phyloP scores from a whole-genome alignment of 2,888 invertebrate species.

The Drosophila hamatofila region DNA sequence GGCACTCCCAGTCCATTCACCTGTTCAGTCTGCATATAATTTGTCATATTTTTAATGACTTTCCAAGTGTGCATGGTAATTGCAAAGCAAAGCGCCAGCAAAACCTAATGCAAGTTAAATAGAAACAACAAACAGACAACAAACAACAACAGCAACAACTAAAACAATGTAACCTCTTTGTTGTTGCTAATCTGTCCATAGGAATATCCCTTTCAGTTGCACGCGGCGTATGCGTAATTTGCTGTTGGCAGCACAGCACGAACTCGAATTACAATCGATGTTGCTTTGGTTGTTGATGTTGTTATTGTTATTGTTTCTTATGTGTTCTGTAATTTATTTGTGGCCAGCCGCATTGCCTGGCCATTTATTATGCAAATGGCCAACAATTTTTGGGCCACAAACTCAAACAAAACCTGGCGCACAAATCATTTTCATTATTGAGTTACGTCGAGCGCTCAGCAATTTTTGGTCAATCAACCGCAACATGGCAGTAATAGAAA shows the following conservation, averaged over 20 bases:
- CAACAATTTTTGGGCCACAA: slow-evolving; percentile 63
- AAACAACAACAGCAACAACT: slow-evolving; percentile 10
- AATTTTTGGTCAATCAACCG: slow-evolving; percentile 45
- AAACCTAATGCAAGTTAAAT: slow-evolving; percentile 43
- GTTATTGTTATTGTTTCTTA: slow-evolving; percentile 11
- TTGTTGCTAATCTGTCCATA: slow-evolving; percentile 60
- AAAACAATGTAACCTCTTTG: slow-evolving; percentile 34
- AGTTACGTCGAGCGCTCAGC: slow-evolving; percentile 22
- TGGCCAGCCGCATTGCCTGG: slow-evolving; percentile 45
- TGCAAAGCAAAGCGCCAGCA: slow-evolving; percentile 53
- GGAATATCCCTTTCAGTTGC: slow-evolving; percentile 35
- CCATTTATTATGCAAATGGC: slow-evolving; percentile 75
- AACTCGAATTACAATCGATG: slow-evolving; percentile 35
- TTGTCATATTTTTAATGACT: slow-evolving; percentile 81
- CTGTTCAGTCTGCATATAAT: slow-evolving; percentile 58
- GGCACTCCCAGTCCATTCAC: background rate
- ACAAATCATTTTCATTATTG: slow-evolving; percentile 68
- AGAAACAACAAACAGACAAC: slow-evolving; percentile 21
- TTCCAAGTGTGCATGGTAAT: slow-evolving; percentile 62
- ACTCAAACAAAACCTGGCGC: slow-evolving; percentile 43
- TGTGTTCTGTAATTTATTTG: slow-evolving; percentile 66
- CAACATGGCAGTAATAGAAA: slow-evolving; percentile 47
- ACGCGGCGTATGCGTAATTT: slow-evolving; percentile 69
- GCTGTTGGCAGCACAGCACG: slow-evolving; percentile 47
- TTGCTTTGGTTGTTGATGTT: slow-evolving; percentile 1